phyloP scores from a whole-genome alignment of 2,797 vertebrate species.

The Todus mexicanus region DNA sequence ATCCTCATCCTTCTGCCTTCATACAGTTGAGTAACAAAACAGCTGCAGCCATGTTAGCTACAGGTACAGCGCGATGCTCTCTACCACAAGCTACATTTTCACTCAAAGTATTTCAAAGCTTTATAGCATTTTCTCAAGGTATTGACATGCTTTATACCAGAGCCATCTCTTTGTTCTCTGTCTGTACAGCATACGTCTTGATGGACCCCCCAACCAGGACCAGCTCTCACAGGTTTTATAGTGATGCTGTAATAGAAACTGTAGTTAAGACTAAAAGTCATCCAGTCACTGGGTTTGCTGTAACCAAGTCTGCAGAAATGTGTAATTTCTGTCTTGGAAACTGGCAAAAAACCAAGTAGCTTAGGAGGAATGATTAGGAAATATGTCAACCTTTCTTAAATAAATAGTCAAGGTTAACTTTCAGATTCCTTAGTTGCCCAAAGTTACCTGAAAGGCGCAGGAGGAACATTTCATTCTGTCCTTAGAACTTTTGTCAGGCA shows the following conservation, averaged over 20 bases:
- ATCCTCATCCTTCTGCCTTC: neutral
- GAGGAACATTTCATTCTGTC: neutral
- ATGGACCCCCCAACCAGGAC: neutral
- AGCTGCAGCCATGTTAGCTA: neutral
- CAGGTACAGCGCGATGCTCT: neutral
- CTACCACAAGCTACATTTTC: neutral
- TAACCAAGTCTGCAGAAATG: neutral
- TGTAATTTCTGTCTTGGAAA: neutral
- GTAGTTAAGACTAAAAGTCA: neutral
- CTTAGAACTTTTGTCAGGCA: neutral
- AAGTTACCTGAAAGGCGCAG: neutral
- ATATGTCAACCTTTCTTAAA: neutral
- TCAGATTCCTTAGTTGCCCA: neutral
- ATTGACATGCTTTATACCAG: neutral
- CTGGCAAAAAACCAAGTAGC: neutral
- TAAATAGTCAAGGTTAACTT: neutral
- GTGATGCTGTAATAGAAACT: neutral
- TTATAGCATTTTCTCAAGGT: neutral
- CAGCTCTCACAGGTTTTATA: neutral
- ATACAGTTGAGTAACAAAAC: neutral
- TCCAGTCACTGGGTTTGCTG: neutral
- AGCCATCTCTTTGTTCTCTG: neutral
- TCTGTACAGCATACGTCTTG: neutral
- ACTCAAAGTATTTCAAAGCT: neutral
- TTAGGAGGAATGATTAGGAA: neutral